phyloP scores from a whole-genome alignment of 2,888 invertebrate genomes.

The Anthrax anthrax region DNA sequence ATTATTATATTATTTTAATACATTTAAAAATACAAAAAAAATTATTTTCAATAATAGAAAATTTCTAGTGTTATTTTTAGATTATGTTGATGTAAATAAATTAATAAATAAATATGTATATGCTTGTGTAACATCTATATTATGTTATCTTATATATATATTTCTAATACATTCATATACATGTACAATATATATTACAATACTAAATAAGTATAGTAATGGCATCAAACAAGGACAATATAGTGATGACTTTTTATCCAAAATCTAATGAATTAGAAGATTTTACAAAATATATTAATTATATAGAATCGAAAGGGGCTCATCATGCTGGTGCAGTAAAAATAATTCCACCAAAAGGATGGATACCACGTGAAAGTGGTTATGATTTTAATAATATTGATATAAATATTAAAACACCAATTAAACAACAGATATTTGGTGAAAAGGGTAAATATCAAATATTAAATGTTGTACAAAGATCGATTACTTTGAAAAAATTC shows the following conservation, averaged over 20 bases:
- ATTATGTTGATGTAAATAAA: no score
- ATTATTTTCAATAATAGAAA: no score
- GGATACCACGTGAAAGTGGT: constrained; percentile 72
- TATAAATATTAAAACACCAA: constrained; percentile 77
- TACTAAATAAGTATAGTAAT: no score
- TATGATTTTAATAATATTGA: constrained; percentile 70
- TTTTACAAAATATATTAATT: constrained; percentile 68
- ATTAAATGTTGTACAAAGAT: constrained; percentile 69
- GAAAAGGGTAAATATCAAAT: constrained; percentile 81
- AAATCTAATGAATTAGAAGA: constrained; percentile 88
- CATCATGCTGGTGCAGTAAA: constrained; percentile 58
- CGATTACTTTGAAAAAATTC: constrained; percentile 74
- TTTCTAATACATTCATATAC: no score
- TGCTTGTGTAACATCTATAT: no score
- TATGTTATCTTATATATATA: no score
- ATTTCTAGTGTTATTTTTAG: no score
- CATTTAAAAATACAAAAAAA: no score
- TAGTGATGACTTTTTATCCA: constrained; percentile 51
- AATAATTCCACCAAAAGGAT: constrained; percentile 86
- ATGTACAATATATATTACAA: no score
- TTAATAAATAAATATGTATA: no score
- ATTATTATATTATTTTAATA: no score
- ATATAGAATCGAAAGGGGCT: constrained; percentile 74
- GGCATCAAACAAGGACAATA: no score
- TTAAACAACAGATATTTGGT: constrained; percentile 77